Percentiles rank a stretch among this genome's conserved stretches.
Conservation (phyloP, 2,797 vertebrate genomes). For the Gouania willdenowi region DNA sequence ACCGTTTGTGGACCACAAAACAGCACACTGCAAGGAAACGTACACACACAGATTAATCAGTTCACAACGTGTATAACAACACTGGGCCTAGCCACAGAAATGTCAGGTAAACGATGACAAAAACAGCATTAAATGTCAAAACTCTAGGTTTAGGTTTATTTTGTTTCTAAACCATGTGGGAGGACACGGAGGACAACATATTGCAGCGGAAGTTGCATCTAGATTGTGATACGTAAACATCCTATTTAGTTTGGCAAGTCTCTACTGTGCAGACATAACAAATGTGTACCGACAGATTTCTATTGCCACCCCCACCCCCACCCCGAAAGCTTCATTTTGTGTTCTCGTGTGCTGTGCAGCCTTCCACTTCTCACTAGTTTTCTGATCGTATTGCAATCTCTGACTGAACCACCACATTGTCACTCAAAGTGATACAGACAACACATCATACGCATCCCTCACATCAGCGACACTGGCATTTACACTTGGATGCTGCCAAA, state of each 20-base stretch:
- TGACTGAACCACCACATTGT: constrained; percentile 10
- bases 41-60: too few species aligned
- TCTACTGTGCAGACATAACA: constrained; percentile 1
- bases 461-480: constrained; percentile 29
- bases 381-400: constrained; percentile 12
- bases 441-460: constrained; percentile 35
- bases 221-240: constrained; percentile 16
- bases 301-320: constrained; percentile 36
- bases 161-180: constrained; percentile 1
- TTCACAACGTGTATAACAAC: too few species aligned
- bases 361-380: constrained; percentile 18
- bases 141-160: too few species aligned
- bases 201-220: neutral
- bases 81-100: too few species aligned
- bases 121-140: too few species aligned
- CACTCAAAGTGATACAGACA: constrained; percentile 22
- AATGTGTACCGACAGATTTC: constrained; percentile 10
- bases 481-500: constrained; percentile 16
- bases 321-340: constrained; percentile 17
- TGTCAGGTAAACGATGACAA: too few species aligned
- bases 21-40: constrained; percentile 84
- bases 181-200: neutral
- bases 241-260: constrained; percentile 19
- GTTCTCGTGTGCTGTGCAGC: constrained; percentile 16
- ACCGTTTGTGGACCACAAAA: constrained; percentile 97